Base-by-base conservation (phyloP, 2,797 vertebrate species). In the Centropyge bicolor region DNA sequence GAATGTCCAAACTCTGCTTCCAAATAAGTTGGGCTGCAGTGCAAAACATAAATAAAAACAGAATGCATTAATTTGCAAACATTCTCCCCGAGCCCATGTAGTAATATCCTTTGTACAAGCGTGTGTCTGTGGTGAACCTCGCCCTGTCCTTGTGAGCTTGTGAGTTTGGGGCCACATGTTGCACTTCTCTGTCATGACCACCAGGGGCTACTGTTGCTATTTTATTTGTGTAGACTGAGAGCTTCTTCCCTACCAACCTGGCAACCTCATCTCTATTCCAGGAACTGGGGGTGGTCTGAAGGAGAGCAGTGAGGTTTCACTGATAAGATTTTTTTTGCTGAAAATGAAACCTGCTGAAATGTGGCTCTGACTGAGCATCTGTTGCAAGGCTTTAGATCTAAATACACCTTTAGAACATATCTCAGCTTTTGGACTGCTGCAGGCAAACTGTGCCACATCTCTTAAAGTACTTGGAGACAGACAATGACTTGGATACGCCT, bases 201-300 rank as follows among this genome's bases (percentile, higher is more conserved):
- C 79, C n/a, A 63, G 90, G 52, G 64, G 86, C 16, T 8, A 1
- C 84, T 89, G 78, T 55, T 85, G 76, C 11, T 48, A 5, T 59
- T 63, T 48, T 22, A 14, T 20, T 1, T 4, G 20, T 13, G 22
- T 36, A 10, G 20, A 61, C 31, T 5, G 1, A 6, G 1, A 5
- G 24, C 9, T 63, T 55, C 22, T 54, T 48, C 48, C 49, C 12
- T 0, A 63, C 41, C 40, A 74, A 73, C 54, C 70, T 77, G 59
- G 67, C 76, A 88, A 77, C 41, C 73, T 59, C 19, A 51, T 41
- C 12, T 55, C 52, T 61, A 43, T 61, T 78, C 62, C 61, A 69
- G 70, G 70, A 87, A 81, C 27, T 22, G 24, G 40, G 46, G 17
- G 4, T 41, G 64, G 67, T 16, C 11, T 48, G 11, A 38, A 41